Evolutionary conservation across 2,888 invertebrate genomes (phyloP).

Genomic region (Diarsia dahlii): DNA sequence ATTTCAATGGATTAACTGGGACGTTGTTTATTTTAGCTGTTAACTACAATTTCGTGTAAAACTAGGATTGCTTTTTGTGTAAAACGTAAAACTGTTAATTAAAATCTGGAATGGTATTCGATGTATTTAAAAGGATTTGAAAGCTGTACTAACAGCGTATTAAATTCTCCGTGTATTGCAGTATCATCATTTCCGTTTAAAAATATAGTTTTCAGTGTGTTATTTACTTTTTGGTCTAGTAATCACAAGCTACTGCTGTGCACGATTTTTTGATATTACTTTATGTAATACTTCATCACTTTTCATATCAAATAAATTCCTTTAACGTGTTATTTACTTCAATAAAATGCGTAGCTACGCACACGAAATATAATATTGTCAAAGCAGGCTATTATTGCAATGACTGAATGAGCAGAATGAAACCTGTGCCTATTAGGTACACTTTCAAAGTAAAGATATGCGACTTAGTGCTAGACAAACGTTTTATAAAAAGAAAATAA

Average conservation of each 20-base stretch:
- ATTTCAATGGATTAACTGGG: slow-evolving; percentile 61
- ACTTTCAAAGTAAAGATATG: slow-evolving; percentile 40
- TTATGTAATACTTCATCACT: neutral
- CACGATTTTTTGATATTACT: neutral
- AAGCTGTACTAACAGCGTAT: neutral
- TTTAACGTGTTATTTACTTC: neutral
- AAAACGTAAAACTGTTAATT: slow-evolving; percentile 38
- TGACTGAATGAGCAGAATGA: slow-evolving; percentile 1
- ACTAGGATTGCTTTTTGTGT: slow-evolving; percentile 46
- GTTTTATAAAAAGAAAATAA: slow-evolving; percentile 52
- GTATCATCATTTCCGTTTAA: neutral
- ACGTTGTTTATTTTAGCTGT: slow-evolving; percentile 56
- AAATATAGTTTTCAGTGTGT: neutral
- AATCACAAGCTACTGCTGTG: neutral
- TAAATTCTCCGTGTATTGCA: neutral
- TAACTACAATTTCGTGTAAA: slow-evolving; percentile 43
- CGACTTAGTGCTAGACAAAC: slow-evolving; percentile 31
- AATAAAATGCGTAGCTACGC: neutral
- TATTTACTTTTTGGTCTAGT: neutral
- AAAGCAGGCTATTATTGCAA: slow-evolving; percentile 12
- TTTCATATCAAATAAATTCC: neutral
- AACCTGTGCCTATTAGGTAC: slow-evolving; percentile 18
- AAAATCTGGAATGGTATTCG: slow-evolving; percentile 15
- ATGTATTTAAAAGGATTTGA: slow-evolving; percentile 24
- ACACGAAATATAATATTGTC: neutral